Conservation (phyloP, 2,113 vertebrate species). For the Parus major region DNA sequence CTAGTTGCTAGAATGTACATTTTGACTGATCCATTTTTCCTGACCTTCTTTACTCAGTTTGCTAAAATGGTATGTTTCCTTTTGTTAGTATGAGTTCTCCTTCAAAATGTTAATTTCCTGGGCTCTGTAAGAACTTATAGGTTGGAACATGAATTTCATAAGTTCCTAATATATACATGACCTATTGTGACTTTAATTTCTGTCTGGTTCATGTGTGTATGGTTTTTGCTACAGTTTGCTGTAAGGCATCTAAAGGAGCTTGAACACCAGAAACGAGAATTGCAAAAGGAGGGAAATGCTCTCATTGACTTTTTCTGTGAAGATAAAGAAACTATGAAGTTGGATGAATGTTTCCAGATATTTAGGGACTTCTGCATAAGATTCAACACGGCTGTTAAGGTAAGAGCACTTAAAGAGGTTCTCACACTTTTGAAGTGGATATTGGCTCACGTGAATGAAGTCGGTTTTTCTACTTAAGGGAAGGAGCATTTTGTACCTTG, state of each 20-base stretch:
- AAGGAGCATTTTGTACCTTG: background rate
- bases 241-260: conserved; percentile 85
- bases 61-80: background rate
- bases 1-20: background rate
- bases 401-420: conserved; percentile 29
- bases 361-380: conserved; percentile 94
- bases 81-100: background rate
- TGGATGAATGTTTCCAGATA: conserved; percentile 96
- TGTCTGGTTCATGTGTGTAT: background rate
- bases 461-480: background rate
- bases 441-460: background rate
- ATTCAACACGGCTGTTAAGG: conserved; percentile 96
- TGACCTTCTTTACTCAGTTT: background rate
- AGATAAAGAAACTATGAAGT: conserved; percentile 95
- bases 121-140: background rate
- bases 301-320: conserved; percentile 99
- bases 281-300: conserved; percentile 84
- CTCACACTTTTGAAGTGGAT: background rate
- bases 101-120: background rate
- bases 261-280: conserved; percentile 80
- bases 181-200: background rate
- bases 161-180: background rate
- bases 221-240: conserved; percentile 77
- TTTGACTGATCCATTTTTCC: background rate
- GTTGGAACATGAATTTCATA: background rate